Conservation (phyloP, 2,113 vertebrate genomes). For the Cathartes aura region DNA sequence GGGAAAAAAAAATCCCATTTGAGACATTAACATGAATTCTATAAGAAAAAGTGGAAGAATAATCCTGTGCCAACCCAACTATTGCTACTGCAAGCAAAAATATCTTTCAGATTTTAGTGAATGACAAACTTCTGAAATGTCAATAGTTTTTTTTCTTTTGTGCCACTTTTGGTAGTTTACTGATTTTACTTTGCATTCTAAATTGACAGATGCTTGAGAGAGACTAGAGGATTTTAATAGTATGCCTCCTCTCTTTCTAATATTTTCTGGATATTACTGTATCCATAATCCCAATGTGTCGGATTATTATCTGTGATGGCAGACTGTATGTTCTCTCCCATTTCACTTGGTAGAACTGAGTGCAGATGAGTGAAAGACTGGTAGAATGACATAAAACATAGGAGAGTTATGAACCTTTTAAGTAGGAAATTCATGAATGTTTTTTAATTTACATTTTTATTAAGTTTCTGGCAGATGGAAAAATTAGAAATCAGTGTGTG, state of each 20-base stretch:
- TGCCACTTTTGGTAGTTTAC: neutral
- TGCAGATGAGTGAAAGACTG: neutral
- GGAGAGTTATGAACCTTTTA: neutral
- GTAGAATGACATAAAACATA: neutral
- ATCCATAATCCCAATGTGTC: neutral
- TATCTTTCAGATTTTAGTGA: neutral
- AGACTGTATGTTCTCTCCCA: neutral
- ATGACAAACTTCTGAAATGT: neutral
- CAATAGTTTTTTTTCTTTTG: neutral
- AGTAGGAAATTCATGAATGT: neutral
- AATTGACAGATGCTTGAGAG: neutral
- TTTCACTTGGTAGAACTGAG: neutral
- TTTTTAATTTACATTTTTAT: constrained; percentile 63
- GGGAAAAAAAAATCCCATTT: neutral
- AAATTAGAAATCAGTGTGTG: constrained; percentile 25
- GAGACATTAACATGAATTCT: neutral
- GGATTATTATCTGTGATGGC: neutral
- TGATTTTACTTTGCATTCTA: neutral
- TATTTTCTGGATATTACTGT: neutral
- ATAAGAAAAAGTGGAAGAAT: neutral
- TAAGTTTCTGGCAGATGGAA: constrained; percentile 25
- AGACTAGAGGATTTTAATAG: neutral
- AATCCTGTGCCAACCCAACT: neutral
- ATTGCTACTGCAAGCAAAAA: neutral
- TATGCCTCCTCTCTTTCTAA: neutral